Evolutionary conservation across 2,113 vertebrate species (phyloP), one percentile per base, ranked within the genome.

Genomic region (Coreoperca whiteheadi): DNA sequence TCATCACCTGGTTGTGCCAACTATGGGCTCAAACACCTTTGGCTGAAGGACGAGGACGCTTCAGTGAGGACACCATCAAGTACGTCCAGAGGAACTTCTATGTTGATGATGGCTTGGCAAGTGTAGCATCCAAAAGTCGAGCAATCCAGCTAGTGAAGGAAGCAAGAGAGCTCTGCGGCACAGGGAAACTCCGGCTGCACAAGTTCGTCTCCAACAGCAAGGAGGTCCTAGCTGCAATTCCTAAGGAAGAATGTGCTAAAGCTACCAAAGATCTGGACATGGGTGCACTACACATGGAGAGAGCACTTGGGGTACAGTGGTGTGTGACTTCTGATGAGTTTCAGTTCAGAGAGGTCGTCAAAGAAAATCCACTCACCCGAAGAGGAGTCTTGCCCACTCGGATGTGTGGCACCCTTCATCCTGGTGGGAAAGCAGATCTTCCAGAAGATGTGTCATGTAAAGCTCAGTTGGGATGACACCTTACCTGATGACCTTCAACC

Each of bases 291-390:
- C 41, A 34, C 4, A 41, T 66, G 14, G 53, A 74, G 14, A 48
- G 61, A 48, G 69, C 69, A 4, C 70, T 59, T 3, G 37, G 60
- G 0, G 37, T 74, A 0, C 39, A 74, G 18, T 74, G 70, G 70
- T 60, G 53, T 1, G 11, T 81, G 4, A 10, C 30, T 9, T 74
- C 81, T n/a, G 61, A 84, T 28, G 15, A 67, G 9, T 79, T 84
- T 28, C 68, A 79, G 41, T 84, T 84, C 2, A 21, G 51, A 48
- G 53, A 67, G 1, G 21, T 23, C 1, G 63, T 84, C 12, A 79
- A 79, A 4, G 32, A 73, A 23, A 28, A 60, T 48, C 0, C 82
- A 77, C n/a, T 30, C 1, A 30, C 59, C 8, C 41, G 57, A 77
- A 77, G 74, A 4, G 74, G 73, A 56, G 74, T 83, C 6, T 30